phyloP scores from a whole-genome alignment of 1,140 invertebrate species.

The Lepidurus arcticus region DNA sequence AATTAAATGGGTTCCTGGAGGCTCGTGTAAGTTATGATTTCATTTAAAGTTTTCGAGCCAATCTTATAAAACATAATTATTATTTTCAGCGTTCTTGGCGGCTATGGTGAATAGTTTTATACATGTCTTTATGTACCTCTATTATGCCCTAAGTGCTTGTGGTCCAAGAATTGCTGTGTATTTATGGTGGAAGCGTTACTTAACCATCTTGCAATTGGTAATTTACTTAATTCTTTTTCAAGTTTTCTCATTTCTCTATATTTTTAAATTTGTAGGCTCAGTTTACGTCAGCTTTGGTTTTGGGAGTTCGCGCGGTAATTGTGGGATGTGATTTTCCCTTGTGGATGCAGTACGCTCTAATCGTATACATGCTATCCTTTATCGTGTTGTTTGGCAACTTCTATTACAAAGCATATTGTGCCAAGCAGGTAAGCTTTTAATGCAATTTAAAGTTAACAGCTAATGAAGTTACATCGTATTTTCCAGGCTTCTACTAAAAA shows the following conservation, averaged over 20 bases:
- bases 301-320: constrained; percentile 75
- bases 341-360: constrained; percentile 90
- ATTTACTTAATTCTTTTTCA: constrained; percentile 33
- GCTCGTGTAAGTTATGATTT: constrained; percentile 64
- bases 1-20: constrained; percentile 92
- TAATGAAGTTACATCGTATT: background rate
- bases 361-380: constrained; percentile 85
- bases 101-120: constrained; percentile 86
- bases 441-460: background rate
- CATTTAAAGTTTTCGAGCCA: background rate
- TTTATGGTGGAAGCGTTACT: constrained; percentile 91
- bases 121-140: constrained; percentile 89
- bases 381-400: constrained; percentile 88
- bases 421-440: background rate
- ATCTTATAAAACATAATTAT: background rate
- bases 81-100: constrained; percentile 66
- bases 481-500: background rate
- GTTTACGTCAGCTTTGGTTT: constrained; percentile 74
- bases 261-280: constrained; percentile 56
- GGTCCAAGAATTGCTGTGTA: constrained; percentile 71
- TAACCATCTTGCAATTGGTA: constrained; percentile 73
- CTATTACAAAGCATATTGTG: constrained; percentile 68
- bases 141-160: constrained; percentile 78
- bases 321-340: constrained; percentile 80
- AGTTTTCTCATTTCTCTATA: background rate